Conservation (phyloP, 1,140 invertebrate genomes). For the Drosophila simulans region DNA sequence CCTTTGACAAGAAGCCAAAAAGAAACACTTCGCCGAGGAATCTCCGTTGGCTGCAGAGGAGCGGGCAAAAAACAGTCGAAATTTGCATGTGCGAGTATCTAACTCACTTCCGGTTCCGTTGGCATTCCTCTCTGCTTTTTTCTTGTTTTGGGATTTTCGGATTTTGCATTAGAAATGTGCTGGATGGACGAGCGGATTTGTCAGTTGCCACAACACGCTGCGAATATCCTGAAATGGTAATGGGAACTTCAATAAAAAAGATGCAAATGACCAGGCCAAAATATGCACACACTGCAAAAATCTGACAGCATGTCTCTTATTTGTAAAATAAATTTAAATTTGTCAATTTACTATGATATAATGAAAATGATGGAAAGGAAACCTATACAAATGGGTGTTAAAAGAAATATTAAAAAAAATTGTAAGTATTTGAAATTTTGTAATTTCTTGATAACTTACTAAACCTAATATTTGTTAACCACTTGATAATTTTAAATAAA, state of each 20-base stretch:
- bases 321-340: no score
- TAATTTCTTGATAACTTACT: no score
- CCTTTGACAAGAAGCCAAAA: constrained; percentile 67
- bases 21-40: constrained; percentile 32
- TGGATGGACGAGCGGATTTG: neutral
- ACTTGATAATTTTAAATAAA: no score
- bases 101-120: constrained; percentile 33
- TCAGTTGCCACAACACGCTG: constrained; percentile 7
- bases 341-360: no score
- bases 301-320: neutral
- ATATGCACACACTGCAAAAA: neutral
- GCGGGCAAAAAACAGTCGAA: constrained; percentile 9
- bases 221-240: constrained; percentile 8
- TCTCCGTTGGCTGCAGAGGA: constrained; percentile 16
- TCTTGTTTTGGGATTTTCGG: neutral
- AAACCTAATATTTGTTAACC: no score
- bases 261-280: neutral
- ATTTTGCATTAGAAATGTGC: constrained; percentile 53
- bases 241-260: constrained; percentile 1
- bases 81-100: constrained; percentile 14
- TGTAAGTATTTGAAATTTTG: no score
- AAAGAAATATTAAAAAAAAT: no score
- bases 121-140: neutral
- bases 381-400: no score
- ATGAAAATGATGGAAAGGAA: no score